Percentiles rank a stretch among this genome's conserved stretches.
Evolutionary conservation across 1,140 invertebrate genomes (phyloP).

Genomic region (Harpegnathos saltator): DNA sequence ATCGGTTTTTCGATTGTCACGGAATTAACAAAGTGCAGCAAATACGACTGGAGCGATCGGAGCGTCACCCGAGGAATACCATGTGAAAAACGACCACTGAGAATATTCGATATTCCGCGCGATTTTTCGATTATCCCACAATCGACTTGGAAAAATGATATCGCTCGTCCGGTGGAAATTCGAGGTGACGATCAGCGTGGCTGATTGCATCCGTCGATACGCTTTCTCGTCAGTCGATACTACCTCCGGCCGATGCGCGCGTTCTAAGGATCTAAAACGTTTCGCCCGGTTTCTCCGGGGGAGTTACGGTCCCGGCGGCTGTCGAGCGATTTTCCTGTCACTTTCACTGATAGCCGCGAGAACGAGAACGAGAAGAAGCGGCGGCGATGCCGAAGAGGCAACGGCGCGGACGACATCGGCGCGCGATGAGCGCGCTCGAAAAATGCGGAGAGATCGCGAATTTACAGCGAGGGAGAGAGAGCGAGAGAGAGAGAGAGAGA

Average conservation of each 20-base stretch:
- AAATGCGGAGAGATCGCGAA: slow-evolving; percentile 28
- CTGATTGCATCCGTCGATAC: slow-evolving; percentile 71
- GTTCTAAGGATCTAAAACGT: slow-evolving; percentile 31
- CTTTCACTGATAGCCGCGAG: slow-evolving; percentile 59
- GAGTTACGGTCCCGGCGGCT: slow-evolving; percentile 31
- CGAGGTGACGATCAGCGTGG: background rate
- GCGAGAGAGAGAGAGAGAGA: slow-evolving; percentile 2
- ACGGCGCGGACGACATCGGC: slow-evolving; percentile 23
- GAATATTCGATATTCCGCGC: background rate
- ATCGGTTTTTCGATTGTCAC: too few relatives aligned
- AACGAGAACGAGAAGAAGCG: slow-evolving; percentile 13
- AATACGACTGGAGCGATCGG: too few relatives aligned
- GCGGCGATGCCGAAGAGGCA: slow-evolving; percentile 21
- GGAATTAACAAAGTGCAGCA: background rate
- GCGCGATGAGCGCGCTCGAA: slow-evolving; percentile 15
- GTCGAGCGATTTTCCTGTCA: slow-evolving; percentile 63
- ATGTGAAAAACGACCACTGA: background rate
- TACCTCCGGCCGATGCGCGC: slow-evolving; percentile 4
- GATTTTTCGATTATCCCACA: background rate
- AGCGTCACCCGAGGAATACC: background rate
- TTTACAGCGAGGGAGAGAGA: slow-evolving; percentile 24
- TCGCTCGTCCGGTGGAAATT: slow-evolving; percentile 11
- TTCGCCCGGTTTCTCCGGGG: slow-evolving; percentile 52
- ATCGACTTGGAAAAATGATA: background rate
- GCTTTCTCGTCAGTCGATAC: slow-evolving; percentile 66